phyloP scores from a whole-genome alignment of 2,888 invertebrate species.

The Volucella bombylans region DNA sequence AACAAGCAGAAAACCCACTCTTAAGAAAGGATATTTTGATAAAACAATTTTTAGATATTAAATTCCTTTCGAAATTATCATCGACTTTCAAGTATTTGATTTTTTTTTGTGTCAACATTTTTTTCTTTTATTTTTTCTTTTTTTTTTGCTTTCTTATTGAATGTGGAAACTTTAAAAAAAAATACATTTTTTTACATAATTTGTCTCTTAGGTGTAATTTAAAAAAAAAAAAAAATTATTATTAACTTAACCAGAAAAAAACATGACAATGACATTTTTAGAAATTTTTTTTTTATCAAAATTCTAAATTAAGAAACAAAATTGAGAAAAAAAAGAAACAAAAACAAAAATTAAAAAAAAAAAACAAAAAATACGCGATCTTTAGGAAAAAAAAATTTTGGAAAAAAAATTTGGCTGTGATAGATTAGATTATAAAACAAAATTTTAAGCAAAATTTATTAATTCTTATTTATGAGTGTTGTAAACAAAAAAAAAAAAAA shows the following conservation, averaged over 20 bases:
- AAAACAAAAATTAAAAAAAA: conserved; percentile 69
- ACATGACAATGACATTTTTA: conserved; percentile 70
- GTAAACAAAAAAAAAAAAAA: conserved; percentile 54
- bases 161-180: conserved; percentile 71
- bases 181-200: conserved; percentile 32
- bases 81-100: conserved; percentile 39
- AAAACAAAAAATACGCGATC: conserved; percentile 72
- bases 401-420: conserved; percentile 83
- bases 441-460: conserved; percentile 74
- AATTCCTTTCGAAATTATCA: conserved; percentile 44
- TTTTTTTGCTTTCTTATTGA: conserved; percentile 16
- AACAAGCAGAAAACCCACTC: conserved; percentile 3
- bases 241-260: conserved; percentile 41
- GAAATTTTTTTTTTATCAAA: conserved; percentile 76
- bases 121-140: conserved; percentile 7
- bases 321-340: conserved; percentile 70
- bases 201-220: conserved; percentile 56
- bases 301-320: conserved; percentile 82
- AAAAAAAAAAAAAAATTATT: conserved; percentile 33
- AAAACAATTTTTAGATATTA: conserved; percentile 23
- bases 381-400: conserved; percentile 78
- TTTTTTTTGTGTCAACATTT: conserved; percentile 20
- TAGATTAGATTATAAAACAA: conserved; percentile 78
- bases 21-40: conserved; percentile 24
- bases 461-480: conserved; percentile 74